phyloP scores from a whole-genome alignment of 1,140 invertebrate species.

The Pogonomyrmex californicus region DNA sequence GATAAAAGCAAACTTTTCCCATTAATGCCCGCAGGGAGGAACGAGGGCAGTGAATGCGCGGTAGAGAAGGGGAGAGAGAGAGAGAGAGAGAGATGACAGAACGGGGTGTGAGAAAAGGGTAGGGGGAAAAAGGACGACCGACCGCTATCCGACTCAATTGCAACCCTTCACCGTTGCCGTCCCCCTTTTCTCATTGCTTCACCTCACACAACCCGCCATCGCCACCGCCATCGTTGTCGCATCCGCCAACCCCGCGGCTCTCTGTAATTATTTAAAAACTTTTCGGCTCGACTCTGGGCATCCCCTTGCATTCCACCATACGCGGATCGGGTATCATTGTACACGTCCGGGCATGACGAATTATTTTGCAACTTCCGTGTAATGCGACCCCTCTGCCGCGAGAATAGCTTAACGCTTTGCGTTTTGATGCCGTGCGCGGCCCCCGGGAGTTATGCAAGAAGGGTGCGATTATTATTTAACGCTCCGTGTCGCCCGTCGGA shows the following conservation, averaged over 20 bases:
- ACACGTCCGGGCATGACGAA: slow-evolving; percentile 61
- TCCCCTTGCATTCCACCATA: slow-evolving; percentile 31
- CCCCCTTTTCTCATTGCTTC: slow-evolving; percentile 16
- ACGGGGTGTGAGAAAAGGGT: slow-evolving; percentile 30
- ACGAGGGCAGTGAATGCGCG: slow-evolving; percentile 66
- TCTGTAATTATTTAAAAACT: slow-evolving; percentile 86
- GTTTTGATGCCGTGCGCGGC: slow-evolving; percentile 38
- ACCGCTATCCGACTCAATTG: slow-evolving; percentile 82
- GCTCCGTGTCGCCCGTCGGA: slow-evolving; percentile 38
- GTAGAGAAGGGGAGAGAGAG: slow-evolving; percentile 4
- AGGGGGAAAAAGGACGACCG: slow-evolving; percentile 38
- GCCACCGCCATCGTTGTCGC: slow-evolving; percentile 26
- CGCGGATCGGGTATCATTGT: slow-evolving; percentile 69
- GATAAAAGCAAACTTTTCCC: slow-evolving; percentile 87
- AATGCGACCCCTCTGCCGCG: slow-evolving; percentile 28
- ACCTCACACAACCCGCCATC: not conserved
- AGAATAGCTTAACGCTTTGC: not conserved
- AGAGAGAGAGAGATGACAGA: slow-evolving; percentile 20
- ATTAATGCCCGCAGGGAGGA: slow-evolving; percentile 83
- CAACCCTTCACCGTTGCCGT: slow-evolving; percentile 73
- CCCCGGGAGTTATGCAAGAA: slow-evolving; percentile 46
- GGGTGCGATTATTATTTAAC: slow-evolving; percentile 62
- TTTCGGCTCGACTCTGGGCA: slow-evolving; percentile 72
- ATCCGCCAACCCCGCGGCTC: slow-evolving; percentile 46
- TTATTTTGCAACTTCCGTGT: slow-evolving; percentile 65